Conservation (phyloP, 2,113 vertebrate genomes). For the Heterocephalus glaber region DNA sequence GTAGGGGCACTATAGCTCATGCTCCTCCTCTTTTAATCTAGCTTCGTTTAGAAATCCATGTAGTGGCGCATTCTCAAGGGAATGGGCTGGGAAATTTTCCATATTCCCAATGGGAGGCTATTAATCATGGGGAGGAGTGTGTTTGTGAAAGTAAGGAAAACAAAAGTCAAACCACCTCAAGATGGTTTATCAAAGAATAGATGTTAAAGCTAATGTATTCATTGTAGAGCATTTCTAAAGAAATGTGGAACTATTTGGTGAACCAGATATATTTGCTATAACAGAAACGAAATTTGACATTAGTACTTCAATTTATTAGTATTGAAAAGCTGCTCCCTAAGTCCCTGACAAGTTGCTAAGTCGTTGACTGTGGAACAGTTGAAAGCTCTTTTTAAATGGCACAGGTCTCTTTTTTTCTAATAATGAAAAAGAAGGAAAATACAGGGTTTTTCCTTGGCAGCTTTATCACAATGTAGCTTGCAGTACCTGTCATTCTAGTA, state of each 20-base stretch:
- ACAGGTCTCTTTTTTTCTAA: conserved; percentile 30
- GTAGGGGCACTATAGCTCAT: conserved; percentile 86
- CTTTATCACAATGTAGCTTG: background rate
- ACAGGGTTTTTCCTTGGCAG: background rate
- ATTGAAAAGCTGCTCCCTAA: conserved; percentile 22
- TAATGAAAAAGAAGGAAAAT: conserved; percentile 7
- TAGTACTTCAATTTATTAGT: conserved; percentile 27
- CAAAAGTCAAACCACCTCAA: conserved; percentile 88
- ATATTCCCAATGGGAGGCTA: conserved; percentile 89
- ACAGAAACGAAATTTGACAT: conserved; percentile 53
- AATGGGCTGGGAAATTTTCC: conserved; percentile 88
- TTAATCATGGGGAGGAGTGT: conserved; percentile 88
- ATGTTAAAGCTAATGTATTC: conserved; percentile 86
- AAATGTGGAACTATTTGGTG: conserved; percentile 43
- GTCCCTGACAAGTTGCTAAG: background rate
- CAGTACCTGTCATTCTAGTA: background rate
- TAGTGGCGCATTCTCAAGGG: conserved; percentile 88
- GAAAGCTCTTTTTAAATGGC: conserved; percentile 38
- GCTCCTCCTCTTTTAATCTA: conserved; percentile 92
- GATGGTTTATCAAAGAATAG: conserved; percentile 85
- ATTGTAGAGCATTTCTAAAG: conserved; percentile 76
- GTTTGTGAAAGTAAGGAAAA: conserved; percentile 88
- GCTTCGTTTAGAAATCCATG: conserved; percentile 89
- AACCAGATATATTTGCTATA: conserved; percentile 38
- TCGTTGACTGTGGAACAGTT: background rate